Evolutionary conservation across 2,888 invertebrate genomes (phyloP), one percentile per base, ranked within the genome.

Genomic region (Terebella lapidaria): DNA sequence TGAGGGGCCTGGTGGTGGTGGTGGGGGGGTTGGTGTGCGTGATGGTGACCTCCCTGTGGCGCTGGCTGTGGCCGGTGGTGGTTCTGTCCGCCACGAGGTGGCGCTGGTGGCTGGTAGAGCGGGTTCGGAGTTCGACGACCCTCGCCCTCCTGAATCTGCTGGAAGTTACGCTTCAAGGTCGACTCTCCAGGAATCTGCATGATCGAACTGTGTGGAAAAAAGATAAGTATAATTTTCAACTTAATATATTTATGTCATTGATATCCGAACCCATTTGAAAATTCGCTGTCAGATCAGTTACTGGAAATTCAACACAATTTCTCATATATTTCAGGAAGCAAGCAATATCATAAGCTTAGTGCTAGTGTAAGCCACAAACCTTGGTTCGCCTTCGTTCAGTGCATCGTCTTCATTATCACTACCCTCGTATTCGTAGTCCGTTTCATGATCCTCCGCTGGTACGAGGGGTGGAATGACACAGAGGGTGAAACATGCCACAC

Each of bases 361-460:
- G n/a, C n/a, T n/a, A n/a, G n/a, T n/a, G n/a, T n/a, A n/a, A n/a
- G n/a, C 42, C 42, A 35, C 45, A 51, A 60, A 80, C 69, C 93
- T 94, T 18, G 94, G 93, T 82, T 95, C 94, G 2, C 94, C 95
- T 46, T 89, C 91, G 56, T 65, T 69, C 20, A 74, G 74, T 72
- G 94, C 94, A 72, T 94, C 94, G 72, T 97, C 97, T 76, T 97
- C 97, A 68, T 95, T 94, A 78, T 97, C 97, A 60, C 94, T 94
- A 30, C 95, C 95, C 42, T 95, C 95, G 82, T 94, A 95, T 64
- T 80, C 79, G 66, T 76, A 76, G 59, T 78, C 78, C 55, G 77
- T 78, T 61, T 79, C 78, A 66, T 77, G 77, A 63, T 79, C 78
- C 61, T 78, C 78, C 49, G 70, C 77, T 77, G 66, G 2, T 54